Evolutionary conservation across 2,888 invertebrate species (phyloP), one percentile per base, ranked within the genome.

Genomic region (Epinotia ramella): DNA sequence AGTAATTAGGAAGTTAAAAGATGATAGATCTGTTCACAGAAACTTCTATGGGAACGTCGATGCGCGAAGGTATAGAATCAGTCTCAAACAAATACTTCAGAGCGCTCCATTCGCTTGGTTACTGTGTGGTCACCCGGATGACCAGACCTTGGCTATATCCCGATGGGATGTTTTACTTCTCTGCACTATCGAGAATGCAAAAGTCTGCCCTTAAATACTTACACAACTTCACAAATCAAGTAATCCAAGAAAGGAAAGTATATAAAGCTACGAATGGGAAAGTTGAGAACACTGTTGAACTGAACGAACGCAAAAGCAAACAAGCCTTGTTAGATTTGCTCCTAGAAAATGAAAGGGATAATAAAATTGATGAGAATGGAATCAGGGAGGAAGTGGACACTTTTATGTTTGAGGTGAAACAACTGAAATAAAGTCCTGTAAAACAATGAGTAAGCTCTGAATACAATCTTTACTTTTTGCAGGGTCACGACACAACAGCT

Each of bases 351-450:
- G 92, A 90, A 78, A 90, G 92, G 63, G 91, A 95, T 77, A 95
- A 94, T 3, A 86, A 91, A 76, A 84, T 96, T 44, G 93, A 91
- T n/a, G 92, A 95, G 79, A 81, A 92, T 44, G 95, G 95, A 77
- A 95, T 96, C 76, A 89, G 95, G 69, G 95, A 96, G 82, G 95
- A 96, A 88, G 95, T 96, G 0, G 95, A 96, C 79, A 96, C 96
- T 0, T 96, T 96, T 79, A 95, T 96, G 95, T 96, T 96, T 86
- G 96, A 95, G 82, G 95, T 95, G 81, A 86, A 83, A 53, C 6
- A 53, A 53, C 7, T n/a, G n/a, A 6, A n/a, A 53, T 16, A n/a
- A n/a, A 53, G n/a, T 13, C n/a, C n/a, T 53, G 4, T 53, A n/a
- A 13, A 53, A 16, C 49, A 49, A 53, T 2, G 5, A 53, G 40